Evolutionary conservation across 1,140 invertebrate genomes (phyloP).

Genomic region (Anthonomus grandis): DNA sequence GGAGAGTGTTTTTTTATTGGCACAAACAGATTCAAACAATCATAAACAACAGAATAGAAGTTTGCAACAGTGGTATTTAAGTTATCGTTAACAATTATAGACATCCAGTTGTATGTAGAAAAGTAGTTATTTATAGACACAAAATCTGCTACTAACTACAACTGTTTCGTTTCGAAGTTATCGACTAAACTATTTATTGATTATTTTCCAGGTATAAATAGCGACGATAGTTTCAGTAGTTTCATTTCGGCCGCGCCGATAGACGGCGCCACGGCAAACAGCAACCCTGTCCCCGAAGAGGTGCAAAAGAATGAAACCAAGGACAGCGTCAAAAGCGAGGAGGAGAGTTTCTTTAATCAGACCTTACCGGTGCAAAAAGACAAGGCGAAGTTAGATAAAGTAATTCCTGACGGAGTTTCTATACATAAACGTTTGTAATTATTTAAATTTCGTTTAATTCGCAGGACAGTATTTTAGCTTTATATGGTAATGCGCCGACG

Average conservation of each 20-base stretch:
- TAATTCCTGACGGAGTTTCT: constrained; percentile 4
- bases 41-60: too few relatives aligned
- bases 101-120: too few relatives aligned
- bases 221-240: constrained; percentile 72
- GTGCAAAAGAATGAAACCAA: constrained; percentile 42
- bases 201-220: constrained; percentile 57
- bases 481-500: constrained; percentile 67
- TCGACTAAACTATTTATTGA: too few relatives aligned
- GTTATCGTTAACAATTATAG: too few relatives aligned
- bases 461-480: constrained; percentile 82
- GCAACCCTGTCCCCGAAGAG: constrained; percentile 40
- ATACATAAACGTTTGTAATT: neutral
- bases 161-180: too few relatives aligned
- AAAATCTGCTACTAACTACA: too few relatives aligned
- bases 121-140: too few relatives aligned
- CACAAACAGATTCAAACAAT: too few relatives aligned
- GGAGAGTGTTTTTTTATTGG: too few relatives aligned
- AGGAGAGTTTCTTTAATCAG: constrained; percentile 89
- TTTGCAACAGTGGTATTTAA: too few relatives aligned
- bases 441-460: neutral
- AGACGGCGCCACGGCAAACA: neutral
- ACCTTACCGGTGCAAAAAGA: constrained; percentile 69
- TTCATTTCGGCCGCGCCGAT: constrained; percentile 65
- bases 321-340: constrained; percentile 67
- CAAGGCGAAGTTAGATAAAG: constrained; percentile 80